These are phyloP conservation scores for Amphiprion ocellaris DNA, from an alignment of 2,113 vertebrate species.

Conservation along the genomic window DNA sequence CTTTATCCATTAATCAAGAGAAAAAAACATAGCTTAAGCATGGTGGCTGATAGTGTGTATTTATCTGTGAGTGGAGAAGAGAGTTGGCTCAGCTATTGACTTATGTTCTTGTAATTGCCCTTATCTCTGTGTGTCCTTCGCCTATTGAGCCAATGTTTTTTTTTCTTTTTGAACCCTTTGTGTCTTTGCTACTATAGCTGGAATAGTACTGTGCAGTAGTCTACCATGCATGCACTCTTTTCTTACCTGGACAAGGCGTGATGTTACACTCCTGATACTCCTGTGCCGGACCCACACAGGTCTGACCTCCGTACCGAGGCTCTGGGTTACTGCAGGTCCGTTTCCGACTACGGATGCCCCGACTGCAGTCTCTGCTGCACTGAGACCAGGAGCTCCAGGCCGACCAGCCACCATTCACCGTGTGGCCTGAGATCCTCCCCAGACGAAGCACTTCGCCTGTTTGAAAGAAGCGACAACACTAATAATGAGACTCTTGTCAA, in stretches of 20 bases:
- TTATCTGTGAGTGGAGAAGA: slow-evolving; percentile 37
- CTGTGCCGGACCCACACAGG: slow-evolving; percentile 90
- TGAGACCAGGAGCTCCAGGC: slow-evolving; percentile 95
- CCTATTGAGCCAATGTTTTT: background rate
- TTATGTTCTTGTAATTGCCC: slow-evolving; percentile 2
- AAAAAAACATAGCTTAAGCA: slow-evolving; percentile 28
- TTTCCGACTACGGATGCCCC: slow-evolving; percentile 93
- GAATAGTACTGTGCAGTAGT: background rate
- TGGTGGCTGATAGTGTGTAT: slow-evolving; percentile 5
- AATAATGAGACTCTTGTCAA: background rate
- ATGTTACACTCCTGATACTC: slow-evolving; percentile 98
- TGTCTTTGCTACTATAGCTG: background rate
- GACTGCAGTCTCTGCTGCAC: slow-evolving; percentile 95
- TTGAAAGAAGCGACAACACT: slow-evolving; percentile 13
- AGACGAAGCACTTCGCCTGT: slow-evolving; percentile 91
- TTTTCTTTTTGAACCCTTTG: background rate
- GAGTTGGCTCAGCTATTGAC: slow-evolving; percentile 1
- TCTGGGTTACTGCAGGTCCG: slow-evolving; percentile 94
- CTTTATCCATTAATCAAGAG: slow-evolving; percentile 48
- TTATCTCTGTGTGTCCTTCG: slow-evolving; percentile 6
- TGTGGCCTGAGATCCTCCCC: slow-evolving; percentile 90
- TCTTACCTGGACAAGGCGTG: slow-evolving; percentile 94
- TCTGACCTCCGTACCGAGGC: slow-evolving; percentile 92
- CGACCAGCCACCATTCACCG: slow-evolving; percentile 94
- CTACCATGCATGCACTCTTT: background rate